Evolutionary conservation across 2,797 vertebrate species (phyloP).

Genomic region (Dicrostonyx torquatus): DNA sequence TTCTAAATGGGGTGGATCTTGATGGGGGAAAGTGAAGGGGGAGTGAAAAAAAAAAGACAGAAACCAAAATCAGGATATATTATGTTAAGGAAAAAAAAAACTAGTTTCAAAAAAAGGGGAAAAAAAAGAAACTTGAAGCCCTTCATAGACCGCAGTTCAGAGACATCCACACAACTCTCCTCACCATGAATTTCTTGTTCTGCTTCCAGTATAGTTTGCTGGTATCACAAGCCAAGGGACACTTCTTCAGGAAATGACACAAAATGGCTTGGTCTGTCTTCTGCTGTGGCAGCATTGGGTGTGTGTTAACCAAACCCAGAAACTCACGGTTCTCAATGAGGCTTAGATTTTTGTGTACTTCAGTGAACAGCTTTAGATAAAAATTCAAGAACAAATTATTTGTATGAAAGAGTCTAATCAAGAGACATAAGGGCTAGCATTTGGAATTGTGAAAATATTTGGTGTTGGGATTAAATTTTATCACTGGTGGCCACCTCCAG

Average conservation of each 20-base stretch:
- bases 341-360: background rate
- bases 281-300: background rate
- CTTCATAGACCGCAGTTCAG: background rate
- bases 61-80: background rate
- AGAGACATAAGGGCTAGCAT: slow-evolving; percentile 18
- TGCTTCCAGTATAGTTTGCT: background rate
- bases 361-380: slow-evolving; percentile 3
- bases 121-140: background rate
- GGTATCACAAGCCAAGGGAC: background rate
- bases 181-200: background rate
- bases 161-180: background rate
- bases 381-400: slow-evolving; percentile 55
- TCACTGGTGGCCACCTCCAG: background rate
- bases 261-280: background rate
- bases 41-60: background rate
- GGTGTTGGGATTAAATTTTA: background rate
- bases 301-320: background rate
- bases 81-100: background rate
- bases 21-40: background rate
- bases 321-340: background rate
- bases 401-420: slow-evolving; percentile 9
- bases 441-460: slow-evolving; percentile 50
- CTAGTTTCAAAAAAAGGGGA: background rate
- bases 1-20: background rate
- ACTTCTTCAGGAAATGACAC: background rate